Percentiles rank a stretch among this genome's conserved stretches.
Evolutionary conservation across 2,797 vertebrate genomes (phyloP).

Genomic region (Alosa sapidissima): DNA sequence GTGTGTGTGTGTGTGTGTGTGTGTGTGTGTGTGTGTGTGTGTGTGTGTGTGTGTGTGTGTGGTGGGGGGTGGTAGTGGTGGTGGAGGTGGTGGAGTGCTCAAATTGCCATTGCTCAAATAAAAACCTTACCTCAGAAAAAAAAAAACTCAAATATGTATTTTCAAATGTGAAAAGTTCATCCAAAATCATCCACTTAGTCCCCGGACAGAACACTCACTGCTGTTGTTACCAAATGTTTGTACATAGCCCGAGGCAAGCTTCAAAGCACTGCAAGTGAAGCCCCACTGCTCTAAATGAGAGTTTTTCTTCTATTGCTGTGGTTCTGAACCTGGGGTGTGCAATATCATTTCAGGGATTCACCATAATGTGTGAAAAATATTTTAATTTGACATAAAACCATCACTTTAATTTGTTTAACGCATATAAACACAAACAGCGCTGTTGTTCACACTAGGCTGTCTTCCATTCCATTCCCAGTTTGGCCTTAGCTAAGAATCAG

Average conservation of each 20-base stretch:
- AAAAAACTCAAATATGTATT: background rate
- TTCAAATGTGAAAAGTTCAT: background rate
- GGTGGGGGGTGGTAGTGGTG: too few relatives aligned
- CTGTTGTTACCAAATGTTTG: background rate
- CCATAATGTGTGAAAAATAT: too few relatives aligned
- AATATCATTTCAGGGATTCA: too few relatives aligned
- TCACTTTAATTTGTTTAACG: too few relatives aligned
- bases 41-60: background rate
- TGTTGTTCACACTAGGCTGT: too few relatives aligned
- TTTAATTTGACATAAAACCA: too few relatives aligned
- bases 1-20: conserved; percentile 17
- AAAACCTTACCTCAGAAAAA: background rate
- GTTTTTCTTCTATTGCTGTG: background rate
- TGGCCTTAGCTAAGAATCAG: too few relatives aligned
- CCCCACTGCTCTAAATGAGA: background rate
- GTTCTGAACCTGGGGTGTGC: too few relatives aligned
- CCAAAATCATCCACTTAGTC: background rate
- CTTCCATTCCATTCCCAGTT: too few relatives aligned
- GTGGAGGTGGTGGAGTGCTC: background rate
- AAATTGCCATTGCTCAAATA: too few relatives aligned
- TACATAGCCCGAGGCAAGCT: background rate
- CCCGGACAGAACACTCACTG: background rate
- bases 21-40: conserved; percentile 18
- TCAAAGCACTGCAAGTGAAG: background rate
- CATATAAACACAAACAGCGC: too few relatives aligned